These are phyloP conservation scores for Lampris megalopsis DNA, from an alignment of 2,113 vertebrate species.

Conservation along the genomic window DNA sequence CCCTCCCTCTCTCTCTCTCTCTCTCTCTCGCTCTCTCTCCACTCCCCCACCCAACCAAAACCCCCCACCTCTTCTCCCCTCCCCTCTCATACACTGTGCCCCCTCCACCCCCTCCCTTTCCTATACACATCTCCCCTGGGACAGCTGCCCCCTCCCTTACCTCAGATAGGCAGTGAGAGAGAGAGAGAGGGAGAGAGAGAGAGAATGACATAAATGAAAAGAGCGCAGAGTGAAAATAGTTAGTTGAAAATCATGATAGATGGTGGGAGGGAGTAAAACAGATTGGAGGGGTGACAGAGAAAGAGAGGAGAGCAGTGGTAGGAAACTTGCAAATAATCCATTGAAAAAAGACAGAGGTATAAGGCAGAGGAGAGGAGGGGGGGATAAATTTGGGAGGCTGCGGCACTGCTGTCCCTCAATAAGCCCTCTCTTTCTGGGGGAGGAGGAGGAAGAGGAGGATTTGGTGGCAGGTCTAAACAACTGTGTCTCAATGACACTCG, in stretches of 20 bases:
- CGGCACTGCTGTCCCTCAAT: constrained; percentile 62
- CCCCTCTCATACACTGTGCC: constrained; percentile 30
- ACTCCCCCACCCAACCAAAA: constrained; percentile 37
- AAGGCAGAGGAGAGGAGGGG: constrained; percentile 29
- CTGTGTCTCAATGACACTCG: constrained; percentile 7
- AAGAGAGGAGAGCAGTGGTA: constrained; percentile 34
- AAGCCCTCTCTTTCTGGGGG: constrained; percentile 36
- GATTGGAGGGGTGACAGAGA: constrained; percentile 15
- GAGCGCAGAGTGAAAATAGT: constrained; percentile 40
- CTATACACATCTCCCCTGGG: constrained; percentile 70
- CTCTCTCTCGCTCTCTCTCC: background rate
- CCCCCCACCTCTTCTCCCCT: background rate
- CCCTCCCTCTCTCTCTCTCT: background rate
- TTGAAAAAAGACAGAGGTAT: constrained; percentile 42
- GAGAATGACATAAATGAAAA: constrained; percentile 1
- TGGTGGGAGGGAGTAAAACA: constrained; percentile 21
- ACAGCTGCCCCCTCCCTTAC: constrained; percentile 65
- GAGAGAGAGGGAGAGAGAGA: constrained; percentile 33
- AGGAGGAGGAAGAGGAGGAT: constrained; percentile 6
- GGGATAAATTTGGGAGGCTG: constrained; percentile 51
- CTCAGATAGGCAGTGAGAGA: constrained; percentile 35
- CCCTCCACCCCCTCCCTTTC: constrained; percentile 44
- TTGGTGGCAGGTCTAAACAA: constrained; percentile 12
- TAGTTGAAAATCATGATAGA: constrained; percentile 56
- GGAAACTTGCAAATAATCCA: constrained; percentile 34